Percentiles rank a stretch among this genome's conserved stretches.
Conservation (phyloP, 2,888 invertebrate genomes). For the Amphipoea oculea region DNA sequence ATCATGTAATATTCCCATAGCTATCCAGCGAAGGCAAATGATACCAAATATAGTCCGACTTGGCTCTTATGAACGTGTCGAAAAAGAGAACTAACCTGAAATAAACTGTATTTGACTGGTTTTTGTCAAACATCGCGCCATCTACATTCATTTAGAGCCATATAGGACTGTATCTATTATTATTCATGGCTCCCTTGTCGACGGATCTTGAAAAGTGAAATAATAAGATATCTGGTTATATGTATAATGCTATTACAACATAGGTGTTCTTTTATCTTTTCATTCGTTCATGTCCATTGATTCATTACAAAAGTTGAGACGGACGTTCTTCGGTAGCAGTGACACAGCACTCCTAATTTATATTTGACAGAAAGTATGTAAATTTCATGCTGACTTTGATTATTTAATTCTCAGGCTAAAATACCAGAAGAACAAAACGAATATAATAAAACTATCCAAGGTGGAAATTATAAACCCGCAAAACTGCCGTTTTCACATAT, state of each 20-base stretch:
- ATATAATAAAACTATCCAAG: neutral
- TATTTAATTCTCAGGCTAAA: constrained; percentile 12
- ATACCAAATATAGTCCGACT: neutral
- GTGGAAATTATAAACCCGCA: neutral
- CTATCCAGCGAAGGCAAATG: neutral
- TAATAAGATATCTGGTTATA: neutral
- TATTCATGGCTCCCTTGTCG: neutral
- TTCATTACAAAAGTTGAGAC: neutral
- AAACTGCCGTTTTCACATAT: neutral
- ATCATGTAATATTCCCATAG: neutral
- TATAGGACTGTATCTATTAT: neutral
- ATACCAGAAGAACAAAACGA: neutral
- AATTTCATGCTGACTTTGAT: constrained; percentile 6
- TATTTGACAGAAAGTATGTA: neutral
- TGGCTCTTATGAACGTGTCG: neutral
- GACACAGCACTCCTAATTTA: neutral
- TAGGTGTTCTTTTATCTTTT: neutral
- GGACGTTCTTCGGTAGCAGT: neutral
- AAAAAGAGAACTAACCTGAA: neutral
- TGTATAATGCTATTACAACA: neutral
- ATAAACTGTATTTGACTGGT: neutral
- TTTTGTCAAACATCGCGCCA: neutral
- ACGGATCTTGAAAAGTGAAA: neutral
- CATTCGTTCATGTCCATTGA: neutral
- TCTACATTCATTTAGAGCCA: neutral